Conservation (phyloP, 2,797 vertebrate genomes). For the Poeciliopsis presidionis region DNA sequence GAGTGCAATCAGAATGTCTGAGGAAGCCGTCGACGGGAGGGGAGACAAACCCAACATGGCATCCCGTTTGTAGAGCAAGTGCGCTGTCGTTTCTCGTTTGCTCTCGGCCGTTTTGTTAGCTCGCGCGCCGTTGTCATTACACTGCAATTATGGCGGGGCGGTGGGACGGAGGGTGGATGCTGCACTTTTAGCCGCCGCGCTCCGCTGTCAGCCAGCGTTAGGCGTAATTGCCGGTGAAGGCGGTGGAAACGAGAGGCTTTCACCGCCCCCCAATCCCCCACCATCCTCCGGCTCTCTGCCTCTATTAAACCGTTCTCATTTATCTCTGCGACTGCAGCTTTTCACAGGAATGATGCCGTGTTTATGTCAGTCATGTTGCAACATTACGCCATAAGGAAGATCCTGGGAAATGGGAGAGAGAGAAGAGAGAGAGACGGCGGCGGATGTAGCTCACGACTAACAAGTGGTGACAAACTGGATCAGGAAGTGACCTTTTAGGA, state of each 20-base stretch:
- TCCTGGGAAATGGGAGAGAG: slow-evolving; percentile 6
- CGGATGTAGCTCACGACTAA: not conserved
- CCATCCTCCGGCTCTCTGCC: slow-evolving; percentile 33
- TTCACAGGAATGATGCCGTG: slow-evolving; percentile 3
- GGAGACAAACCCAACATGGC: slow-evolving; percentile 62
- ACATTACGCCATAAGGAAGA: slow-evolving; percentile 15
- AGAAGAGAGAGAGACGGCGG: not conserved
- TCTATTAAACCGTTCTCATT: slow-evolving; percentile 40
- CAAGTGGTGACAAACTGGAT: not conserved
- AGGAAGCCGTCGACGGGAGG: slow-evolving; percentile 7
- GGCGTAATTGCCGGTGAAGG: slow-evolving; percentile 65
- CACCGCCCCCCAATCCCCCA: not conserved
- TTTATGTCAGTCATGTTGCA: slow-evolving; percentile 19
- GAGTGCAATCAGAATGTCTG: slow-evolving; percentile 41
- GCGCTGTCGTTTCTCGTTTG: slow-evolving; percentile 71
- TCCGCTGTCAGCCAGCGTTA: slow-evolving; percentile 70
- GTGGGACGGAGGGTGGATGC: slow-evolving; percentile 30
- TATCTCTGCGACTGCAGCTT: slow-evolving; percentile 12
- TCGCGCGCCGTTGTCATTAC: slow-evolving; percentile 58
- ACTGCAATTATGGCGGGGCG: slow-evolving; percentile 57
- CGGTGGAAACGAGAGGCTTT: slow-evolving; percentile 40
- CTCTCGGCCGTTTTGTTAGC: slow-evolving; percentile 46
- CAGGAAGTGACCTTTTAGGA: not conserved
- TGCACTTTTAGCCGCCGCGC: slow-evolving; percentile 66
- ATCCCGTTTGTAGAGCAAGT: slow-evolving; percentile 57